Conservation (phyloP, 2,113 vertebrate species). For the Butorides virescens region DNA sequence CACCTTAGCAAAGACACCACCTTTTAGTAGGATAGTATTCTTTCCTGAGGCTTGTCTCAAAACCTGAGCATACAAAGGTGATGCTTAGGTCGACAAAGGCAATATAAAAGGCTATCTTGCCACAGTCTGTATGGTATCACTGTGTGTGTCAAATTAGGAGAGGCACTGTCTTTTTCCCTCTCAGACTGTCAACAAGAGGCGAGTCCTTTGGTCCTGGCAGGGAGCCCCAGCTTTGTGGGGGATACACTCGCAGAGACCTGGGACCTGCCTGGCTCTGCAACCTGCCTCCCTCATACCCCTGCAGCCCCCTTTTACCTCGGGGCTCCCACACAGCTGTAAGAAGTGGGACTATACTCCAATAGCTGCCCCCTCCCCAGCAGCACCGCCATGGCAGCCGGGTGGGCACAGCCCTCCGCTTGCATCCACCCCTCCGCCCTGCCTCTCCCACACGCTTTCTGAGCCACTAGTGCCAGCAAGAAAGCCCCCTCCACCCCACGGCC, state of each 20-base stretch:
- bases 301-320: background rate
- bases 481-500: background rate
- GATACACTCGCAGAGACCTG: accelerated
- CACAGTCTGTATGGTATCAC: background rate
- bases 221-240: background rate
- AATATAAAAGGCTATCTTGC: background rate
- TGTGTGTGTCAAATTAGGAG: background rate
- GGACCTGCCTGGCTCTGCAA: background rate
- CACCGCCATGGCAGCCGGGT: background rate
- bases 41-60: background rate
- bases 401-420: background rate
- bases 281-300: background rate
- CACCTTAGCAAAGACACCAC: background rate
- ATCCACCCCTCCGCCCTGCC: background rate
- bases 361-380: background rate
- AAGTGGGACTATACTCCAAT: background rate
- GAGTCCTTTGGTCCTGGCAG: background rate
- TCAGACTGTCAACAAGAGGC: background rate
- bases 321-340: background rate
- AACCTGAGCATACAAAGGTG: background rate
- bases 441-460: background rate
- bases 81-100: background rate
- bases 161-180: background rate
- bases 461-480: accelerated
- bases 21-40: background rate